These are phyloP conservation scores for Drosophila miranda DNA, from an alignment of 1,140 invertebrate genomes.

Conservation along the genomic window DNA sequence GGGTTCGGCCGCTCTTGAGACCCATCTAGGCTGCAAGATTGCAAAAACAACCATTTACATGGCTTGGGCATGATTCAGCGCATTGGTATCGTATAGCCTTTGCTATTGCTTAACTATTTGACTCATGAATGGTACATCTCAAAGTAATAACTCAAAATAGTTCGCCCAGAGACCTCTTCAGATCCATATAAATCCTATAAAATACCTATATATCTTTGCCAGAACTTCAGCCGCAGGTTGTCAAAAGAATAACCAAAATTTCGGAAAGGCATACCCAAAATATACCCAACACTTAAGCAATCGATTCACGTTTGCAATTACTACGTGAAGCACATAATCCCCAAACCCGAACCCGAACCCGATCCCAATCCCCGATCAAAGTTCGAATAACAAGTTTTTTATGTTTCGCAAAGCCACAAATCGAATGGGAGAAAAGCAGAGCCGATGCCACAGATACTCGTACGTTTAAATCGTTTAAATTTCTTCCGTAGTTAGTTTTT, in stretches of 20 bases:
- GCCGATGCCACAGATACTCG: constrained; percentile 5
- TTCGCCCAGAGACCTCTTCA: too few relatives aligned
- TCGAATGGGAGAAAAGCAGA: constrained; percentile 3
- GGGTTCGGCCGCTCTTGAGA: too few relatives aligned
- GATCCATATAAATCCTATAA: not conserved
- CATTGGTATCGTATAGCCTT: too few relatives aligned
- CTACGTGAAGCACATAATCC: constrained; percentile 26
- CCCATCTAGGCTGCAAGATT: too few relatives aligned
- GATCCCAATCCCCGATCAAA: constrained; percentile 1
- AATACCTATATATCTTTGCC: not conserved
- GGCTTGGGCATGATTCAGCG: too few relatives aligned
- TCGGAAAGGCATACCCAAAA: not conserved
- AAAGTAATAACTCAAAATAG: too few relatives aligned
- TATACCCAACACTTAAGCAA: not conserved
- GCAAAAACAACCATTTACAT: too few relatives aligned
- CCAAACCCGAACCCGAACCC: not conserved
- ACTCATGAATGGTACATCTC: too few relatives aligned
- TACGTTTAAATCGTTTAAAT: constrained; percentile 25
- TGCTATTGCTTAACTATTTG: too few relatives aligned
- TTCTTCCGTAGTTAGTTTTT: constrained; percentile 42
- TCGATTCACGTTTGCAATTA: constrained; percentile 27
- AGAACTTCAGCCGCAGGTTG: constrained; percentile 12
- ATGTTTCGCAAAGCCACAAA: constrained; percentile 14
- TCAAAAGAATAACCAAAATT: constrained; percentile 9
- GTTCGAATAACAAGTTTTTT: constrained; percentile 9